A percentile compares a stretch with the other conserved stretches of the same genome.
These are phyloP conservation scores for Lepus townsendii DNA, from an alignment of 2,797 vertebrate species.

Conservation along the genomic window DNA sequence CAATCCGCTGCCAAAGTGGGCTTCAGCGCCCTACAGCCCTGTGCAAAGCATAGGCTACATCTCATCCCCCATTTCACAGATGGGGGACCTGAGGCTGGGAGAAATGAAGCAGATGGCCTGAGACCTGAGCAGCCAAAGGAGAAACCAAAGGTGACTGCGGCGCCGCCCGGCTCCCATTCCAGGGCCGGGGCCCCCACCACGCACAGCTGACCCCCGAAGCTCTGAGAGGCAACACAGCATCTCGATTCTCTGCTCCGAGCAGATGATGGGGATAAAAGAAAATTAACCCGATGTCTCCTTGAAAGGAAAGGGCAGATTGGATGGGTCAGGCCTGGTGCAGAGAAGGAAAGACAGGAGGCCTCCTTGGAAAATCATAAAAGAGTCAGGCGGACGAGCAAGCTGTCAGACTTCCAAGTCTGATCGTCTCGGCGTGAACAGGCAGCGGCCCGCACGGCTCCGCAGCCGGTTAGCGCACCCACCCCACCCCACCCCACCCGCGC, in stretches of 20 bases:
- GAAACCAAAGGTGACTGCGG: neutral
- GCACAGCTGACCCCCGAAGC: neutral
- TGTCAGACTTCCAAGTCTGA: slow-evolving; percentile 34
- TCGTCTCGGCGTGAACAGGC: neutral
- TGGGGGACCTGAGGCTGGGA: slow-evolving; percentile 11
- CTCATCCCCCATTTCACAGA: neutral
- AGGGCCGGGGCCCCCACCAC: neutral
- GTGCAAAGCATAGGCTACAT: neutral
- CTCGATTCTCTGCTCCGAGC: neutral
- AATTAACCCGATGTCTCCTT: slow-evolving; percentile 4
- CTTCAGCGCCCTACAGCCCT: neutral
- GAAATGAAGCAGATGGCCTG: neutral
- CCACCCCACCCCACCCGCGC: neutral
- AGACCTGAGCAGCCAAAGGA: neutral
- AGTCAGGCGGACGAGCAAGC: slow-evolving; percentile 6
- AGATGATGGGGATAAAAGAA: slow-evolving; percentile 22
- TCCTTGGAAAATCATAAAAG: slow-evolving; percentile 55
- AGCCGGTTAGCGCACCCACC: slow-evolving; percentile 61
- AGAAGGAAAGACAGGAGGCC: slow-evolving; percentile 19
- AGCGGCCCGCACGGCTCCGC: slow-evolving; percentile 51
- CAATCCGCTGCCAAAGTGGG: neutral
- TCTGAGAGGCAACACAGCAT: neutral
- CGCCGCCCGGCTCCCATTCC: neutral
- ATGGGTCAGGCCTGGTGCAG: neutral
- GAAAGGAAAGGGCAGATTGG: neutral